These are phyloP conservation scores for Scomber colias DNA, from an alignment of 2,113 vertebrate genomes.

Conservation along the genomic window DNA sequence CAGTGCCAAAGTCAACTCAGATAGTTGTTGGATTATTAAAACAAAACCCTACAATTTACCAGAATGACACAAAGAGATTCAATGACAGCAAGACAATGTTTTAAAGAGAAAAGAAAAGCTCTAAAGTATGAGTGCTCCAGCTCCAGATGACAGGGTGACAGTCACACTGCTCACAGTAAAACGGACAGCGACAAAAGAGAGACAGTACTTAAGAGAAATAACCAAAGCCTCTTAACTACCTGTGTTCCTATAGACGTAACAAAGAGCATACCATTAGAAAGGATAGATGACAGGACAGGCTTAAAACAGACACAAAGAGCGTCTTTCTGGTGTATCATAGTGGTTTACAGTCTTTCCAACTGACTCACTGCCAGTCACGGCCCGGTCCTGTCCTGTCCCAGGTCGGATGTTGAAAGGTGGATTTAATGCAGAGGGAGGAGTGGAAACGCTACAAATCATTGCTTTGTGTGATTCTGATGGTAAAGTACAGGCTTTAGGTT, in stretches of 20 bases:
- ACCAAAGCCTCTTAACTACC: slow-evolving; percentile 70
- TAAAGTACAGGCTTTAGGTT: slow-evolving; percentile 61
- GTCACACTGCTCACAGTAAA: slow-evolving; percentile 21
- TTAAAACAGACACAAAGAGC: slow-evolving; percentile 35
- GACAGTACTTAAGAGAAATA: slow-evolving; percentile 59
- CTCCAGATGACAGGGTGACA: slow-evolving; percentile 72
- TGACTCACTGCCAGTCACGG: slow-evolving; percentile 55
- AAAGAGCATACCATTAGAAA: slow-evolving; percentile 68
- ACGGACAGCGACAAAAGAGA: slow-evolving; percentile 29
- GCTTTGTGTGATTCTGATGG: slow-evolving; percentile 57
- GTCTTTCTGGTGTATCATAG: slow-evolving; percentile 42
- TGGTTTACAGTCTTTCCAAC: slow-evolving; percentile 55
- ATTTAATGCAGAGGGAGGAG: slow-evolving; percentile 57
- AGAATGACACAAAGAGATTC: slow-evolving; percentile 9
- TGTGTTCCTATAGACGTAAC: slow-evolving; percentile 38
- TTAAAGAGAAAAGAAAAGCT: slow-evolving; percentile 66
- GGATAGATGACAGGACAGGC: slow-evolving; percentile 57
- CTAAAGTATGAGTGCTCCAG: slow-evolving; percentile 62
- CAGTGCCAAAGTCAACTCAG: background rate
- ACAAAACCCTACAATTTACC: slow-evolving; percentile 46
- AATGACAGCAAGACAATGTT: slow-evolving; percentile 25
- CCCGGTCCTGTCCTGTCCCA: slow-evolving; percentile 7
- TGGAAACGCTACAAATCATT: slow-evolving; percentile 46
- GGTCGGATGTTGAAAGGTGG: slow-evolving; percentile 49
- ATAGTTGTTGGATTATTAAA: slow-evolving; percentile 16